phyloP scores from a whole-genome alignment of 2,888 invertebrate species.

The Aplocera efformata region DNA sequence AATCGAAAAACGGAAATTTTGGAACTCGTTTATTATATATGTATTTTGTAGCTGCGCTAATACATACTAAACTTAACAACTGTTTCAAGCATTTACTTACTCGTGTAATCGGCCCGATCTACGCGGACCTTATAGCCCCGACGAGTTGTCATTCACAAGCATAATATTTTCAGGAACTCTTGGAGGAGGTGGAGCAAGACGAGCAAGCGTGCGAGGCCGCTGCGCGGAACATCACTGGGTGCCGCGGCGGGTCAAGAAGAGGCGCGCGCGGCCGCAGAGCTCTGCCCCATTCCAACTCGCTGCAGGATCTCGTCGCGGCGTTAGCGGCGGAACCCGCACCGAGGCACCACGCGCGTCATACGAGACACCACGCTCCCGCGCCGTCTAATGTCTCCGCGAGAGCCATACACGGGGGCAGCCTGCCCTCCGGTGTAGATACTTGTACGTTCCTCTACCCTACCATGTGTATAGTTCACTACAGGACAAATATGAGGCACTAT shows the following conservation, averaged over 20 bases:
- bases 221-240: slow-evolving; percentile 62
- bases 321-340: slow-evolving; percentile 62
- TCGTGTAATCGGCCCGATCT: too few relatives aligned
- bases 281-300: slow-evolving; percentile 79
- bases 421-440: slow-evolving; percentile 73
- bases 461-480: neutral
- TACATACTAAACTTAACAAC: too few relatives aligned
- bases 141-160: neutral
- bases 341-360: slow-evolving; percentile 41
- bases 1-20: too few relatives aligned
- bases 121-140: too few relatives aligned
- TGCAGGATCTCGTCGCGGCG: slow-evolving; percentile 81
- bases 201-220: slow-evolving; percentile 82
- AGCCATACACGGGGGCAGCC: slow-evolving; percentile 70
- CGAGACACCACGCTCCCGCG: slow-evolving; percentile 44
- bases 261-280: slow-evolving; percentile 57
- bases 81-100: too few relatives aligned
- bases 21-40: too few relatives aligned
- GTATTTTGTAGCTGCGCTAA: too few relatives aligned
- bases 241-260: slow-evolving; percentile 59
- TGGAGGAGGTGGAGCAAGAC: slow-evolving; percentile 88
- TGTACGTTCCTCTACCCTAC: slow-evolving; percentile 42
- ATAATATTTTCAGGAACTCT: slow-evolving; percentile 80
- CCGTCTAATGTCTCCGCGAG: slow-evolving; percentile 60
- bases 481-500: too few relatives aligned